Evolutionary conservation across 1,140 invertebrate species (phyloP), one percentile per base, ranked within the genome.

Genomic region (Trichogramma pretiosum): DNA sequence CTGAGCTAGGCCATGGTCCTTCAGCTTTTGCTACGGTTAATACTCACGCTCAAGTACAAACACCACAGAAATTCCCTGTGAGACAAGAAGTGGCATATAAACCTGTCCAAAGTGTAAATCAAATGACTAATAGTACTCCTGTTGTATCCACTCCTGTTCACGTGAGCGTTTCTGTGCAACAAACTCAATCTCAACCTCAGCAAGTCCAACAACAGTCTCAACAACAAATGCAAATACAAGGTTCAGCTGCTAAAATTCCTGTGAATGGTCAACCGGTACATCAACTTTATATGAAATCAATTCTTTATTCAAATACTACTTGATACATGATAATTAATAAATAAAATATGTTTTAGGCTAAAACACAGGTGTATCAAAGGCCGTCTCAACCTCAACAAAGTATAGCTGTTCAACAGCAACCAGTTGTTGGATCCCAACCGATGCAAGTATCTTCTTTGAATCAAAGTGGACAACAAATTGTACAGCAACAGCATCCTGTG

Each of bases 1-100:
- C 60, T 5, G 63, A 65, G 5, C 5, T 28, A 7, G 50, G 55
- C 21, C 62, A 64, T 28, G 56, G 56, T 14, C 59, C 60, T 3
- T 70, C 70, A 21, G 68, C 68, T 7, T 71, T 72, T 26, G 69
- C 59, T 5, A 54, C 64, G 10, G 69, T 72, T 14, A 71, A 71
- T 26, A 60, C 53, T 46, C 64, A 70, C 10, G 43, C 46, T 17
- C 68, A 65, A 67, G 66, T 67, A 68, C 67, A 70, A 70, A 38
- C 37, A 42, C 68, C 64, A 18, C 66, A 64, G 32, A 68, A 67
- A 52, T 69, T 69, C 57, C 62, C 67, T 18, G 53, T 68, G 24
- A 59, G 66, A 22, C 68, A 67, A 48, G 69, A 70, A 44, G 30
- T 63, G 32, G 50, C 60, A 23, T 68, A 67, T 5, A 60, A 64